phyloP scores from a whole-genome alignment of 2,888 invertebrate species.

The Athalia cordata region DNA sequence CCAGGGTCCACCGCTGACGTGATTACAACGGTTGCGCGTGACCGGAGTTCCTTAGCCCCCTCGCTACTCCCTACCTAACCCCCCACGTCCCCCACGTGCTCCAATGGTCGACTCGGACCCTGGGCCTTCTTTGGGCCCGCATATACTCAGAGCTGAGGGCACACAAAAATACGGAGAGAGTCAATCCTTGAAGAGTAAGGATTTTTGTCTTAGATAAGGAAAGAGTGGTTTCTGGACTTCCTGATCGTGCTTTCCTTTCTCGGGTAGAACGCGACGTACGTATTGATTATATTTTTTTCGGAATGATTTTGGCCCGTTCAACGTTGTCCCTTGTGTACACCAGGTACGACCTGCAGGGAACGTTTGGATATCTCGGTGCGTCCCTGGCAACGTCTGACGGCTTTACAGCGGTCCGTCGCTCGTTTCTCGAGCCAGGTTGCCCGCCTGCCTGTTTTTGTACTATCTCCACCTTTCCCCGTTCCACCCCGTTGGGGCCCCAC shows the following conservation, averaged over 20 bases:
- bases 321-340: not conserved
- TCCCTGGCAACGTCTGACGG: slow-evolving; percentile 60
- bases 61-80: slow-evolving; percentile 27
- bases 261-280: not conserved
- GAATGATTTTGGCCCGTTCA: not conserved
- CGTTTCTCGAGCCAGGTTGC: slow-evolving; percentile 38
- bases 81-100: slow-evolving; percentile 18
- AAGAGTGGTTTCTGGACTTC: not conserved
- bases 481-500: slow-evolving; percentile 5
- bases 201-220: too few species aligned
- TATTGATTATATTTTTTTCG: not conserved
- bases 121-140: slow-evolving; percentile 33
- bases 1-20: slow-evolving; percentile 66
- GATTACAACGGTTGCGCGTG: slow-evolving; percentile 70
- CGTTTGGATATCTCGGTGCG: slow-evolving; percentile 53
- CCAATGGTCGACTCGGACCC: slow-evolving; percentile 49
- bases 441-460: slow-evolving; percentile 60
- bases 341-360: not conserved
- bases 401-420: slow-evolving; percentile 61
- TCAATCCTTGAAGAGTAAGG: not conserved
- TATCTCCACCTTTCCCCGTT: slow-evolving; percentile 32
- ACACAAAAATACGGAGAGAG: slow-evolving; percentile 1
- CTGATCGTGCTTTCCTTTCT: not conserved
- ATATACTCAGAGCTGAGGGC: slow-evolving; percentile 7
- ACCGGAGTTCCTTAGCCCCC: slow-evolving; percentile 64